Evolutionary conservation across 2,113 vertebrate genomes (phyloP).

Genomic region (Uria lomvia): DNA sequence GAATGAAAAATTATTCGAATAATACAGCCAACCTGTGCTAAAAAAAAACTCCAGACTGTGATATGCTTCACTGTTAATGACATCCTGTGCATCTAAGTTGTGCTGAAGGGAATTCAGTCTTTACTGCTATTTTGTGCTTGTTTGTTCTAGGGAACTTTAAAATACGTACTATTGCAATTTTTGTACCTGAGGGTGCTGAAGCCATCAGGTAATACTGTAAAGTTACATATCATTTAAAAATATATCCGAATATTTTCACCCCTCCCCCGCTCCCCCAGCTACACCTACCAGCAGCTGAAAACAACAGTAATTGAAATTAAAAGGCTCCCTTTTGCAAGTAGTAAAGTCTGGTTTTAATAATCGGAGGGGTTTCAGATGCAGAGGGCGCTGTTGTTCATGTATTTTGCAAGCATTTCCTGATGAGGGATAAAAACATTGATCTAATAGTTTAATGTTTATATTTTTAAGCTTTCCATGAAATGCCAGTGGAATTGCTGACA

Average conservation of each 20-base stretch:
- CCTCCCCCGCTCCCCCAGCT: background rate
- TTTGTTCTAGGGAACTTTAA: background rate
- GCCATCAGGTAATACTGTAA: background rate
- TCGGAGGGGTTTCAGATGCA: constrained; percentile 62
- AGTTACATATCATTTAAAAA: background rate
- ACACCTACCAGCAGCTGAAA: constrained; percentile 27
- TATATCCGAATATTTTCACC: background rate
- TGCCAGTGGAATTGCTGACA: constrained; percentile 38
- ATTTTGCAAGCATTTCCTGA: constrained; percentile 67
- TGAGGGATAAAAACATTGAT: constrained; percentile 32
- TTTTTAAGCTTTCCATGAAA: constrained; percentile 64
- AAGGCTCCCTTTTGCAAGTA: constrained; percentile 23
- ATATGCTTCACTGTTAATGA: background rate
- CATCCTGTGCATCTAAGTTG: background rate
- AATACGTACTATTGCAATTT: background rate
- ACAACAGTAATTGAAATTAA: constrained; percentile 42
- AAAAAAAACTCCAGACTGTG: background rate
- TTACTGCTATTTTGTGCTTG: background rate
- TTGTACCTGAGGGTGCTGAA: background rate
- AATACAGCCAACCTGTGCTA: background rate
- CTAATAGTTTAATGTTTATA: constrained; percentile 56
- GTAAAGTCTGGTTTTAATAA: constrained; percentile 27
- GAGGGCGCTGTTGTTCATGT: constrained; percentile 81
- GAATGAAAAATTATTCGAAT: background rate
- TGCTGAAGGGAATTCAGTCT: background rate